Conservation (phyloP, 2,113 vertebrate genomes). For the Ciconia boyciana region DNA sequence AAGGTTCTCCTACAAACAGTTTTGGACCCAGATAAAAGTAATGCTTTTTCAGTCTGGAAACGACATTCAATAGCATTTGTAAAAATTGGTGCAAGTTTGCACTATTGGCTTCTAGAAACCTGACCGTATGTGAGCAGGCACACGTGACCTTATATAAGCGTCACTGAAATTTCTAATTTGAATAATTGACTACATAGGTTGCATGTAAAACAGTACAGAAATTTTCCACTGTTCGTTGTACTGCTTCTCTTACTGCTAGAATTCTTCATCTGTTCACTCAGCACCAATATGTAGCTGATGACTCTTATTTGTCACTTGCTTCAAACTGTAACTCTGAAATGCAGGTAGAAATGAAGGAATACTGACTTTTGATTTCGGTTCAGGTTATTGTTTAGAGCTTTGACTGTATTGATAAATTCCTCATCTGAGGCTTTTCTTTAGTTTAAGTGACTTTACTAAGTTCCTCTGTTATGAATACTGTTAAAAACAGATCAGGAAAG, state of each 20-base stretch:
- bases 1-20: neutral
- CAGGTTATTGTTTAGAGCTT: neutral
- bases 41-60: neutral
- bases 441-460: neutral
- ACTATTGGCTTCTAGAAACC: neutral
- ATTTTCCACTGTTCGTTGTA: neutral
- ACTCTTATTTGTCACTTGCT: neutral
- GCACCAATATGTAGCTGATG: neutral
- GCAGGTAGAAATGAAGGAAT: neutral
- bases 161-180: neutral
- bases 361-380: neutral
- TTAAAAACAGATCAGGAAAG: neutral
- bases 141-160: neutral
- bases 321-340: neutral
- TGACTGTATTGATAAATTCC: neutral
- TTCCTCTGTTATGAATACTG: neutral
- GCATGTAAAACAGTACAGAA: neutral
- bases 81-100: neutral
- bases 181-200: neutral
- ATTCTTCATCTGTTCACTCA: neutral
- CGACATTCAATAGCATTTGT: neutral
- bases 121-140: neutral
- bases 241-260: neutral
- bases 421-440: neutral
- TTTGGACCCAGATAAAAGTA: neutral